Conservation (phyloP, 2,113 vertebrate species). For the Enhydra lutris region DNA sequence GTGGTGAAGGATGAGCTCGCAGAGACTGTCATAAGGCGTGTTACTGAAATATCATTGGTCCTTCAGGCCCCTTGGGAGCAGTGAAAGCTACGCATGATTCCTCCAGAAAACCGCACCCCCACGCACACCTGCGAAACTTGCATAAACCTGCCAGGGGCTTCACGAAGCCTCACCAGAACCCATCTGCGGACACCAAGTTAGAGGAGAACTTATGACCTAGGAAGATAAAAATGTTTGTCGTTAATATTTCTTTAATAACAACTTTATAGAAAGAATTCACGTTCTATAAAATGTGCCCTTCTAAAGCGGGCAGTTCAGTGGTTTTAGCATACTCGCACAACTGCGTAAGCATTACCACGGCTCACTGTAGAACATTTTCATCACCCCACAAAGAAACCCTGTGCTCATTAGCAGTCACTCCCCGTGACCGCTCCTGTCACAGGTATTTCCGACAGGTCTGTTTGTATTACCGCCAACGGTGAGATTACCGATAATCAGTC, state of each 20-base stretch:
- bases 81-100: background rate
- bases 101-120: background rate
- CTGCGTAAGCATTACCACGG: background rate
- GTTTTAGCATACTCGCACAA: background rate
- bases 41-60: background rate
- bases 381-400: background rate
- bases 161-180: background rate
- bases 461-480: background rate
- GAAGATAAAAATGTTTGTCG: background rate
- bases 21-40: background rate
- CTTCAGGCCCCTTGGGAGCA: background rate
- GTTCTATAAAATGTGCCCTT: background rate
- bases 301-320: background rate
- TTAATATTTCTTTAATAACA: slow-evolving; percentile 16
- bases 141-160: background rate
- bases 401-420: background rate
- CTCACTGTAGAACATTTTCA: slow-evolving; percentile 3
- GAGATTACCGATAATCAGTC: background rate
- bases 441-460: background rate
- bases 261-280: background rate
- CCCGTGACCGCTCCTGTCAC: background rate
- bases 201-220: background rate
- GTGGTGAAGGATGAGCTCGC: background rate
- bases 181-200: background rate
- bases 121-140: background rate